These are phyloP conservation scores for Candidula unifasciata DNA, from an alignment of 2,888 invertebrate genomes.

Conservation along the genomic window DNA sequence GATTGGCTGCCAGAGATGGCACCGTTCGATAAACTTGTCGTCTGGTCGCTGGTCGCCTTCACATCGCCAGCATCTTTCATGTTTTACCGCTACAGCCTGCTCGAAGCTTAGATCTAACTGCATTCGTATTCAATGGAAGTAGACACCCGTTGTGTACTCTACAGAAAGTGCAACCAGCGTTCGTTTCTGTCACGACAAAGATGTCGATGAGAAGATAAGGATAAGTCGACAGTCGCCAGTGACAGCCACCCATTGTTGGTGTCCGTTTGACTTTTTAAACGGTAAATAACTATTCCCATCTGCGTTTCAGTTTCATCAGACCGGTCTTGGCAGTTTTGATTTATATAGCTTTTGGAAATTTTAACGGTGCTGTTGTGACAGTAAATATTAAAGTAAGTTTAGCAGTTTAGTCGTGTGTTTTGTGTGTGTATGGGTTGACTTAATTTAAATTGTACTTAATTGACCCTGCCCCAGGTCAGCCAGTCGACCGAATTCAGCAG, in stretches of 20 bases:
- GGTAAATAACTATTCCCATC: too few species aligned
- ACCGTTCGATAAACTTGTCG: conserved; percentile 9
- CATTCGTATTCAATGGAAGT: not conserved
- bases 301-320: too few species aligned
- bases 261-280: too few species aligned
- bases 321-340: too few species aligned
- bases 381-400: too few species aligned
- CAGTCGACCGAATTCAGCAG: too few species aligned
- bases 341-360: too few species aligned
- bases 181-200: not conserved
- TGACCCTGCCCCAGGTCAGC: too few species aligned
- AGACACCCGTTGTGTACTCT: not conserved
- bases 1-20: conserved; percentile 14
- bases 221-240: not conserved
- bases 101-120: not conserved
- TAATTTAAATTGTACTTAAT: not conserved
- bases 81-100: not conserved
- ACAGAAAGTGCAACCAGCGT: not conserved
- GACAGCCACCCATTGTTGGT: not conserved
- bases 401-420: too few species aligned
- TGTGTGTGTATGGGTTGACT: not conserved
- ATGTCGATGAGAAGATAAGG: too few species aligned
- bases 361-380: too few species aligned
- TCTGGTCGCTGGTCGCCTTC: not conserved
- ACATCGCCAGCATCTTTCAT: not conserved